phyloP scores from a whole-genome alignment of 2,113 vertebrate species.

The Gymnogyps californianus region DNA sequence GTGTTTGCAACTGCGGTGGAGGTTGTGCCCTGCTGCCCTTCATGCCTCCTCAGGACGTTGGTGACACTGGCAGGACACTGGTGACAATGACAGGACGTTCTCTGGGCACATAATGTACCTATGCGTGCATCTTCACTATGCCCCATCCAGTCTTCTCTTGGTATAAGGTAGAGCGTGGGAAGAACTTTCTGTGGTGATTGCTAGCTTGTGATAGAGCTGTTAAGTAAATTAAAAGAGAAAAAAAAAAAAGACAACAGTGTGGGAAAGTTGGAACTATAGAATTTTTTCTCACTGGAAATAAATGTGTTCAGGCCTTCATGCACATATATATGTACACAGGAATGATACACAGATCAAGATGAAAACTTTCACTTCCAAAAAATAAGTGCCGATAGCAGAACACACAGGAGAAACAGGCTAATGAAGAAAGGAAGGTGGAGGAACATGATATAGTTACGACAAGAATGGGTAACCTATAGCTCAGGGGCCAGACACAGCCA shows the following conservation, averaged over 20 bases:
- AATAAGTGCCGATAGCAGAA: background rate
- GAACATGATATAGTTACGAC: background rate
- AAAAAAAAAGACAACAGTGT: fast-evolving
- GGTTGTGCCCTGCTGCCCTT: background rate
- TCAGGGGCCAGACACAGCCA: background rate
- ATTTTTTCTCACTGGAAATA: background rate
- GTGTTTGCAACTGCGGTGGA: fast-evolving
- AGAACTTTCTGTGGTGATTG: background rate
- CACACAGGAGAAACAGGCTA: background rate
- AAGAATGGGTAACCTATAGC: background rate
- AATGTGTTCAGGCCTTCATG: background rate
- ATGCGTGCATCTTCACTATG: background rate
- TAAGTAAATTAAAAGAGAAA: background rate
- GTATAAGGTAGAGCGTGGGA: background rate
- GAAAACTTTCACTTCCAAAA: background rate
- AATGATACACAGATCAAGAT: background rate
- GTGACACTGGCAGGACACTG: background rate
- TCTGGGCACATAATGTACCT: background rate
- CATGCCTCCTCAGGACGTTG: background rate
- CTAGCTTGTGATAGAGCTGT: background rate
- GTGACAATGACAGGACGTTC: background rate
- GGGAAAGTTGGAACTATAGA: background rate
- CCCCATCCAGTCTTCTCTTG: background rate
- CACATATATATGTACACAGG: background rate
- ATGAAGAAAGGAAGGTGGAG: background rate